These are phyloP conservation scores for Miichthys miiuy DNA, from an alignment of 2,797 vertebrate genomes.

Conservation along the genomic window DNA sequence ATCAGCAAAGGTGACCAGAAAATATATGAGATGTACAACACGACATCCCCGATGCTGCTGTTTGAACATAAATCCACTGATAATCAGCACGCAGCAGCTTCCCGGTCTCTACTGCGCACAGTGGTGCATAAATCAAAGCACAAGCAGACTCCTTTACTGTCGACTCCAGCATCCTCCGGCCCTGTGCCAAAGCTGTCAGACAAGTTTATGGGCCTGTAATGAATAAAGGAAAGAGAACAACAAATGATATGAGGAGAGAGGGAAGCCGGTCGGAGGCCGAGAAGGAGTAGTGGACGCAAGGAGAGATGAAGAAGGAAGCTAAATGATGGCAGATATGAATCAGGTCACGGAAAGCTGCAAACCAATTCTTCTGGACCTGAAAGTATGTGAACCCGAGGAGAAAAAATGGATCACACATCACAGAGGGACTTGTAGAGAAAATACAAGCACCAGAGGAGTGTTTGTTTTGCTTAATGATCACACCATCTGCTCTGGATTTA, in stretches of 20 bases:
- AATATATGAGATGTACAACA: slow-evolving; percentile 27
- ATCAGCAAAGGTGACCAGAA: slow-evolving; percentile 13
- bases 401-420: slow-evolving; percentile 45
- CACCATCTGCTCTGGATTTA: slow-evolving; percentile 72
- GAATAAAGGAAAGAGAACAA: slow-evolving; percentile 44
- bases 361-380: slow-evolving; percentile 25
- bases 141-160: slow-evolving; percentile 34
- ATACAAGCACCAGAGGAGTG: slow-evolving; percentile 48
- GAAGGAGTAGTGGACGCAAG: neutral
- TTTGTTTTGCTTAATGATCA: slow-evolving; percentile 74
- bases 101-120: slow-evolving; percentile 26
- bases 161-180: slow-evolving; percentile 3
- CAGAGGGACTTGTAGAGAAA: slow-evolving; percentile 37
- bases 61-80: slow-evolving; percentile 53
- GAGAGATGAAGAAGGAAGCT: slow-evolving; percentile 23
- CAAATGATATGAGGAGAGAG: slow-evolving; percentile 28
- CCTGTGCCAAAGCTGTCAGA: slow-evolving; percentile 31
- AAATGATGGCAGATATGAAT: slow-evolving; percentile 44
- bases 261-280: neutral
- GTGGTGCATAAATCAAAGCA: slow-evolving; percentile 49
- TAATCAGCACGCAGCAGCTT: slow-evolving; percentile 52
- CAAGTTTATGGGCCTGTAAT: slow-evolving; percentile 44
- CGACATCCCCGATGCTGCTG: slow-evolving; percentile 5
- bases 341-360: slow-evolving; percentile 44
- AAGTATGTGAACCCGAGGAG: slow-evolving; percentile 9